Conservation (phyloP, 1,140 invertebrate genomes). For the Bombus impatiens region DNA sequence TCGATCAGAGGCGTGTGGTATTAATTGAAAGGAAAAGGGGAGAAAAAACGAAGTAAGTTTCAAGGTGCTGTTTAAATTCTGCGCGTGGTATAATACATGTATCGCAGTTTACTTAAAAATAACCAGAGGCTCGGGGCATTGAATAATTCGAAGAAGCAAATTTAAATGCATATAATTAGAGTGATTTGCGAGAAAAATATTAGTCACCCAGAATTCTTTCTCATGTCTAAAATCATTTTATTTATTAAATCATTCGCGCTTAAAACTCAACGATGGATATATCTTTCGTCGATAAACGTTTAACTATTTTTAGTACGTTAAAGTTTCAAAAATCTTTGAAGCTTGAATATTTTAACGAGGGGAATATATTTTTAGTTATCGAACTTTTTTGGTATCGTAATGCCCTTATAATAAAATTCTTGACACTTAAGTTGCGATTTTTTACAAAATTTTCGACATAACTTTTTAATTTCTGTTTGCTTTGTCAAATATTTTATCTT, state of each 20-base stretch:
- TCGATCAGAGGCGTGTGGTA: too few species aligned
- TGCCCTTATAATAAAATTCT: too few species aligned
- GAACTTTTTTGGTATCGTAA: too few species aligned
- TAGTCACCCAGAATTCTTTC: not conserved
- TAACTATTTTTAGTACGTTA: too few species aligned
- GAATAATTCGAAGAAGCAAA: not conserved
- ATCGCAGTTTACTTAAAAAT: not conserved
- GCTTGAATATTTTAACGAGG: too few species aligned
- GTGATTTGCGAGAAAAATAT: not conserved
- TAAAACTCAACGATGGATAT: not conserved
- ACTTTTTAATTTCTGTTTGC: too few species aligned
- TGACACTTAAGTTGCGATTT: too few species aligned
- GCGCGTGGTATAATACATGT: not conserved
- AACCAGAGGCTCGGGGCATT: not conserved
- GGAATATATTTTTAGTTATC: too few species aligned
- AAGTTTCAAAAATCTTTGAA: too few species aligned
- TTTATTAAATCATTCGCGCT: not conserved
- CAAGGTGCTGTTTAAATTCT: not conserved
- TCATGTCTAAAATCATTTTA: not conserved
- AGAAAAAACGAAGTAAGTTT: not conserved
- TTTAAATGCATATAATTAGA: not conserved
- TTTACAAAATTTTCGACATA: too few species aligned
- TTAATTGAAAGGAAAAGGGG: slow-evolving; percentile 1
- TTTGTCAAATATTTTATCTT: too few species aligned
- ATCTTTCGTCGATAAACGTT: too few species aligned